Conservation (phyloP, 2,113 vertebrate genomes). For the Falcunculus frontatus region DNA sequence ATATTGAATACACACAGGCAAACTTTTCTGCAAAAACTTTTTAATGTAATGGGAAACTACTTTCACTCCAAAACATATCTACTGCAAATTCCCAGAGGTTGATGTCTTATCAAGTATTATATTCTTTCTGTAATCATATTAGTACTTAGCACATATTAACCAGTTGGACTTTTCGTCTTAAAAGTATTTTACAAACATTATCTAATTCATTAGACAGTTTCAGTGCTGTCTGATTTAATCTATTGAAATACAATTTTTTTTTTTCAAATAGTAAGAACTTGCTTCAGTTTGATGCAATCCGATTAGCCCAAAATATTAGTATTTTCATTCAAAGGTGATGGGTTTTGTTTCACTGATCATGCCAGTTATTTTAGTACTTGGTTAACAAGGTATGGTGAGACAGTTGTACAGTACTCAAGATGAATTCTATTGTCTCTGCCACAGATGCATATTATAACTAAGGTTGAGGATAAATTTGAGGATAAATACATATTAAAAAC, state of each 20-base stretch:
- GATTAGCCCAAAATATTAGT: background rate
- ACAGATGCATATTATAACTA: background rate
- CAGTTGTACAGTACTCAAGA: background rate
- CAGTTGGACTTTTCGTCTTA: conserved; percentile 8
- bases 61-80: background rate
- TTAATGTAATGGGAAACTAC: background rate
- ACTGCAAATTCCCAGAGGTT: background rate
- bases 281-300: background rate
- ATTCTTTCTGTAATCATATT: conserved; percentile 6
- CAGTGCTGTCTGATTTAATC: background rate
- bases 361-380: background rate
- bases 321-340: background rate
- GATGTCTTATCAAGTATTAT: background rate
- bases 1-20: background rate
- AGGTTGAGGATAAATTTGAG: background rate
- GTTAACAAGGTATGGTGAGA: background rate
- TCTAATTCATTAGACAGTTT: conserved; percentile 7
- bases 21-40: background rate
- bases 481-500: background rate
- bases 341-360: background rate
- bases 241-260: background rate
- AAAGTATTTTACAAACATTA: conserved; percentile 4
- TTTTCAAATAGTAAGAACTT: background rate
- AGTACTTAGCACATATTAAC: conserved; percentile 1
- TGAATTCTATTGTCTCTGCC: background rate